Percentiles rank a stretch among this genome's conserved stretches.
These are phyloP conservation scores for Grus americana DNA, from an alignment of 2,113 vertebrate species.

Conservation along the genomic window DNA sequence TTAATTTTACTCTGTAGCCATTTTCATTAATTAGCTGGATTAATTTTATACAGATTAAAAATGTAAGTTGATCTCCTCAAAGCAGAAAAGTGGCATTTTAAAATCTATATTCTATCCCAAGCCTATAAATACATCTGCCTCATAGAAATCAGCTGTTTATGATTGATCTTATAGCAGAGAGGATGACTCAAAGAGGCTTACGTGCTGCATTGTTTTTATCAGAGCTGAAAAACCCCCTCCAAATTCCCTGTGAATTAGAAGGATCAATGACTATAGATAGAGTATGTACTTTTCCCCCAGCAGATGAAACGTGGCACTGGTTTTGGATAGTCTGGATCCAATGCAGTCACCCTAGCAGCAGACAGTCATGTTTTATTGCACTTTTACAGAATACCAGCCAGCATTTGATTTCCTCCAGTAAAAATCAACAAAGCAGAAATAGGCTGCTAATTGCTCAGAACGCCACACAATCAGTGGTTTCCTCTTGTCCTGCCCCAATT, in stretches of 20 bases:
- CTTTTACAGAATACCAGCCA: neutral
- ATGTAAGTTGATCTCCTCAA: neutral
- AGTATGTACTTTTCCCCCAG: neutral
- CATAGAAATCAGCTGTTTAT: conserved; percentile 48
- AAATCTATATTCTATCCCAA: conserved; percentile 18
- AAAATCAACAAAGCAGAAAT: neutral
- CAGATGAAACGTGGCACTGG: neutral
- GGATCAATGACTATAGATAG: conserved; percentile 20
- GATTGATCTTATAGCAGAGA: conserved; percentile 28
- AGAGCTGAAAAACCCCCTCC: neutral
- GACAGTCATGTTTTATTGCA: neutral
- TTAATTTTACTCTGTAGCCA: neutral
- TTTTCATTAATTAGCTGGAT: conserved; percentile 37
- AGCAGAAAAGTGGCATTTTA: conserved; percentile 35
- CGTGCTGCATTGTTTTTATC: conserved; percentile 30
- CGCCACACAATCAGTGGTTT: neutral
- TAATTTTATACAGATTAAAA: conserved; percentile 38
- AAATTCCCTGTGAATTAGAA: conserved; percentile 31
- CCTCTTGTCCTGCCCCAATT: neutral
- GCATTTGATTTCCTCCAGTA: neutral
- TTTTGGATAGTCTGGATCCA: neutral
- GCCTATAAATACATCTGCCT: conserved; percentile 54
- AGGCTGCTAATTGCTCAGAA: neutral
- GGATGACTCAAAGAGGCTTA: conserved; percentile 61
- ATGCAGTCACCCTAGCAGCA: neutral